Percentiles rank a stretch among this genome's conserved stretches.
These are phyloP conservation scores for Osmerus eperlanus DNA, from an alignment of 2,113 vertebrate genomes.

Conservation along the genomic window DNA sequence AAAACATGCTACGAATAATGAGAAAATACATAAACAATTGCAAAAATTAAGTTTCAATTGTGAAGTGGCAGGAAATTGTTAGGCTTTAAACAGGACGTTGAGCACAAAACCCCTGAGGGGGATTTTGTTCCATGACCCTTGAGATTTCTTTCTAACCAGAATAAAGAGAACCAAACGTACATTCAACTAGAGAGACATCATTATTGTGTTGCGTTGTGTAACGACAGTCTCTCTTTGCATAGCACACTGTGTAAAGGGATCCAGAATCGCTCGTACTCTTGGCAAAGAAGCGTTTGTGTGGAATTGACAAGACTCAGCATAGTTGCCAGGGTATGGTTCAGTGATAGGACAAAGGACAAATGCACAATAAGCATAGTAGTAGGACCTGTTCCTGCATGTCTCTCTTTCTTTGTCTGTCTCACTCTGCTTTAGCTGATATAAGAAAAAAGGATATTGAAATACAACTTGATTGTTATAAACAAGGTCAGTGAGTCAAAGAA, in stretches of 20 bases:
- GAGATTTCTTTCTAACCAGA: slow-evolving; percentile 5
- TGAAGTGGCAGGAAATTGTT: slow-evolving; percentile 36
- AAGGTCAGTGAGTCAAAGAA: no score
- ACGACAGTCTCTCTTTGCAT: slow-evolving; percentile 6
- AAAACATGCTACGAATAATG: slow-evolving; percentile 49
- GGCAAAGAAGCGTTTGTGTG: slow-evolving; percentile 9
- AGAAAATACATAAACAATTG: slow-evolving; percentile 50
- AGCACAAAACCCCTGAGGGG: slow-evolving; percentile 19
- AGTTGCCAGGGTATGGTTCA: slow-evolving; percentile 43
- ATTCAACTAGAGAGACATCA: slow-evolving; percentile 1
- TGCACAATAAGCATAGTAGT: slow-evolving; percentile 16
- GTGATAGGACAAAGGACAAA: slow-evolving; percentile 23
- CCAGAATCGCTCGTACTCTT: slow-evolving; percentile 7
- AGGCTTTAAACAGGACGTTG: slow-evolving; percentile 18
- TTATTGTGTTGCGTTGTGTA: slow-evolving; percentile 19
- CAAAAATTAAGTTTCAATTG: slow-evolving; percentile 31
- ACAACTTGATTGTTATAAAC: no score
- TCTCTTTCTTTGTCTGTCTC: slow-evolving; percentile 18
- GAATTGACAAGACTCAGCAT: slow-evolving; percentile 39
- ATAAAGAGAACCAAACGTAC: not conserved
- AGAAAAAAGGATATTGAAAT: no score
- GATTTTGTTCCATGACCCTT: not conserved
- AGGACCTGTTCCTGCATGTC: slow-evolving; percentile 44
- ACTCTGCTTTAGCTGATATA: no score
- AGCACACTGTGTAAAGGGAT: not conserved